A percentile compares a stretch with the other conserved stretches of the same genome.
Conservation (phyloP, 1,140 invertebrate species). For the Leptopilina clavipes region DNA sequence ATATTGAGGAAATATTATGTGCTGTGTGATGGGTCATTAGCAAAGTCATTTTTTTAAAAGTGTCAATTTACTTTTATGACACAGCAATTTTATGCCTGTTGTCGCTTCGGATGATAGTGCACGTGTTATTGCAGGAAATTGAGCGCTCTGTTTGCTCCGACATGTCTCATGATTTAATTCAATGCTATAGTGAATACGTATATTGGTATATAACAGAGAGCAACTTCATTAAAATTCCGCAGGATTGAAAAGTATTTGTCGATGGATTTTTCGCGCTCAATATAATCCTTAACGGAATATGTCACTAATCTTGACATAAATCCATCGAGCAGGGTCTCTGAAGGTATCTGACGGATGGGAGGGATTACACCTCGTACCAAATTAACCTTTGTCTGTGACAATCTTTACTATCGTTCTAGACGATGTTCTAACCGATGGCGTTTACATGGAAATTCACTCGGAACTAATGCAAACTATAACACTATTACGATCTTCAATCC, state of each 20-base stretch:
- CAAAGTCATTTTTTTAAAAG: too few relatives aligned
- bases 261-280: conserved; percentile 72
- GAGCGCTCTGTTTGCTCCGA: conserved; percentile 3
- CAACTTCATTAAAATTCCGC: conserved; percentile 67
- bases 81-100: too few relatives aligned
- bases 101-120: conserved; percentile 28
- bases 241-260: conserved; percentile 60
- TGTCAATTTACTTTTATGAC: too few relatives aligned
- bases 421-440: conserved; percentile 43
- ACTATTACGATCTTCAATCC: conserved; percentile 48
- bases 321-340: conserved; percentile 63
- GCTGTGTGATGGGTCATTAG: too few relatives aligned
- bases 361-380: conserved; percentile 73
- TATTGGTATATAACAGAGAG: conserved; percentile 37
- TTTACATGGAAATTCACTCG: conserved; percentile 74
- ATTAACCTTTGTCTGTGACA: conserved; percentile 69
- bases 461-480: conserved; percentile 69
- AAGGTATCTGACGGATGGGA: conserved; percentile 53
- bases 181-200: neutral
- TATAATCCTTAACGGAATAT: conserved; percentile 74
- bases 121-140: conserved; percentile 43
- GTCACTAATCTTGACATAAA: conserved; percentile 69
- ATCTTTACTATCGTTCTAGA: conserved; percentile 46
- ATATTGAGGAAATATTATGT: too few relatives aligned
- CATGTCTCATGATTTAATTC: too few relatives aligned